Percentiles rank a stretch among this genome's conserved stretches.
phyloP scores from a whole-genome alignment of 35 echinoderm and acorn worm species.

The Heliocidaris erythrogramma region DNA sequence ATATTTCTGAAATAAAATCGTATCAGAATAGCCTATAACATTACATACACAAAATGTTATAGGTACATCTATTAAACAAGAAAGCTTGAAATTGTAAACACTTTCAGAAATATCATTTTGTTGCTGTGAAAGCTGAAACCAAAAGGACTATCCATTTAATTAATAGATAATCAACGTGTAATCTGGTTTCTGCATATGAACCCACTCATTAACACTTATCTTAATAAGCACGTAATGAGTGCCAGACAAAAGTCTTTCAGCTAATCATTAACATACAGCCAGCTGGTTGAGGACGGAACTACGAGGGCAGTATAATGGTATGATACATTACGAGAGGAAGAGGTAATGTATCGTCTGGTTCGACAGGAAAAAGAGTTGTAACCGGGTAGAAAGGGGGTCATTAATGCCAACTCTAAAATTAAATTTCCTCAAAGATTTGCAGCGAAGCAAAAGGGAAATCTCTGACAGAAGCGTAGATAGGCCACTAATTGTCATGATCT shows the following conservation, averaged over 20 bases:
- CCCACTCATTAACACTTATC: not conserved
- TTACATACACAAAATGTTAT: not conserved
- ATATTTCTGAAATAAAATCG: no score
- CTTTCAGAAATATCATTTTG: not conserved
- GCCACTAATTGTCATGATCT: not conserved
- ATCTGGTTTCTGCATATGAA: not conserved
- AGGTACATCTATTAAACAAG: not conserved
- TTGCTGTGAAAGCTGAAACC: not conserved
- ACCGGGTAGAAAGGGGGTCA: not conserved
- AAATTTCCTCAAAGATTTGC: not conserved
- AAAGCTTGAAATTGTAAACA: not conserved
- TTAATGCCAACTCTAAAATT: slow-evolving; percentile 16
- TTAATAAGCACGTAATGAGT: not conserved
- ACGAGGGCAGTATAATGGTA: not conserved
- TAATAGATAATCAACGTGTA: not conserved
- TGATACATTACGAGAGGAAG: not conserved
- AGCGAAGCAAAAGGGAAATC: not conserved
- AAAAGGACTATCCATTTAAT: not conserved
- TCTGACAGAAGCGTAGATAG: not conserved
- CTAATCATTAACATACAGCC: not conserved
- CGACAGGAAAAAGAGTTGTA: not conserved
- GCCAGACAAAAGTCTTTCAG: not conserved
- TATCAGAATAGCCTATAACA: not conserved
- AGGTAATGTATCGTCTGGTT: not conserved
- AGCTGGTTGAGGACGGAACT: not conserved